Percentiles rank a stretch among this genome's conserved stretches.
Evolutionary conservation across 1,140 invertebrate species (phyloP).

Genomic region (Zaprionus africanus): DNA sequence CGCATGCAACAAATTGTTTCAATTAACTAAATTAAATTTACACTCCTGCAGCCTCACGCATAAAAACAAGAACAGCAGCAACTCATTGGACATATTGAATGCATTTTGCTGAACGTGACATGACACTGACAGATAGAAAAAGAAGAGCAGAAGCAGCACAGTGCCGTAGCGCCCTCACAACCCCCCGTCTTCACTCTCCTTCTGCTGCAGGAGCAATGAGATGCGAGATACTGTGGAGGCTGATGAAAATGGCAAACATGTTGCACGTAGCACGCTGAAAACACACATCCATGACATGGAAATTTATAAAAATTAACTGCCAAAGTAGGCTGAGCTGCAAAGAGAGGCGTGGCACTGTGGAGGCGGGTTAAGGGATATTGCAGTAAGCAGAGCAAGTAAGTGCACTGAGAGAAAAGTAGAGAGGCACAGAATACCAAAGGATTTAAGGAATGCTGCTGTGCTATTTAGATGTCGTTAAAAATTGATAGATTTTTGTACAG

Average conservation of each 20-base stretch:
- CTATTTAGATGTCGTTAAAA: too few relatives aligned
- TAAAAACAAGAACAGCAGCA: slow-evolving; percentile 34
- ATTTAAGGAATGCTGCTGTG: too few relatives aligned
- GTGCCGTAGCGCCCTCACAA: slow-evolving; percentile 9
- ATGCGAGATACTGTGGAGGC: slow-evolving; percentile 47
- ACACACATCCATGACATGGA: slow-evolving; percentile 57
- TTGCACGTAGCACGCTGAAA: slow-evolving; percentile 48
- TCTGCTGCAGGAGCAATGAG: slow-evolving; percentile 32
- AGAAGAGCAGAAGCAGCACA: slow-evolving; percentile 41
- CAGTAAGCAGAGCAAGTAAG: slow-evolving; percentile 20
- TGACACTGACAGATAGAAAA: slow-evolving; percentile 81
- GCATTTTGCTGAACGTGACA: slow-evolving; percentile 79
- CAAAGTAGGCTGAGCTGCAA: slow-evolving; percentile 56
- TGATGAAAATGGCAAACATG: slow-evolving; percentile 72
- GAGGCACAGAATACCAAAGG: too few relatives aligned
- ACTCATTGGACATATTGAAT: slow-evolving; percentile 62
- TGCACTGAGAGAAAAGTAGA: slow-evolving; percentile 48
- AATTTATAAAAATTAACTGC: slow-evolving; percentile 81
- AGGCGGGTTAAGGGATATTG: background rate
- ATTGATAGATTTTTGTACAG: too few relatives aligned
- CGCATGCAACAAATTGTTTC: slow-evolving; percentile 84
- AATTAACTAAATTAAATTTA: slow-evolving; percentile 84
- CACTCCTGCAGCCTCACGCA: slow-evolving; percentile 76
- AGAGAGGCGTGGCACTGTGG: background rate
- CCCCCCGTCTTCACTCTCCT: background rate